These are phyloP conservation scores for Alcis repandata DNA, from an alignment of 2,888 invertebrate species.

Conservation along the genomic window DNA sequence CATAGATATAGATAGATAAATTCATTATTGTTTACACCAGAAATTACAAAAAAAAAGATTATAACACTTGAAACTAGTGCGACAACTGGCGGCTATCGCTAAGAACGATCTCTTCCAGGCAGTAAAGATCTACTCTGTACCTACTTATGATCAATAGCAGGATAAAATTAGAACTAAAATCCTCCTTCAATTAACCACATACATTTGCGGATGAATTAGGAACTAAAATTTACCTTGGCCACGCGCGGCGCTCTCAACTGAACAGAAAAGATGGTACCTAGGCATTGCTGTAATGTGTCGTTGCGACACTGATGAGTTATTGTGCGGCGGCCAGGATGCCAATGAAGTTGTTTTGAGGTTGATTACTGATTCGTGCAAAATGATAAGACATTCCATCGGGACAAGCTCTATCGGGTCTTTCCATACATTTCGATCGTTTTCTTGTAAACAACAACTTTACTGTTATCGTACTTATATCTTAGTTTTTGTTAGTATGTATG, in stretches of 20 bases:
- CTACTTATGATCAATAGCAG: too few species aligned
- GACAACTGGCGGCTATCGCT: too few species aligned
- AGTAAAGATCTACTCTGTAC: too few species aligned
- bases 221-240: neutral
- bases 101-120: too few species aligned
- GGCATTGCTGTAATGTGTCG: neutral
- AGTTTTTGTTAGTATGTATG: neutral
- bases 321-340: slow-evolving; percentile 24
- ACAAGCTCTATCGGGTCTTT: neutral
- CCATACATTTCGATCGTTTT: neutral
- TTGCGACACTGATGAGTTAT: slow-evolving; percentile 23
- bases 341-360: slow-evolving; percentile 20
- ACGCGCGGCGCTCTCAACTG: neutral
- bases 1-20: too few species aligned
- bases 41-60: too few species aligned
- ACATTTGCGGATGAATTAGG: neutral
- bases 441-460: too few species aligned
- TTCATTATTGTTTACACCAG: too few species aligned
- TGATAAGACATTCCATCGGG: neutral
- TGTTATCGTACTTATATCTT: neutral
- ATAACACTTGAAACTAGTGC: too few species aligned
- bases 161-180: neutral
- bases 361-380: slow-evolving; percentile 5
- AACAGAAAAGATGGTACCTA: neutral
- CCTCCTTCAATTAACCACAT: neutral